Percentiles rank a stretch among this genome's conserved stretches.
Evolutionary conservation across 2,113 vertebrate genomes (phyloP).

Genomic region (Regulus satrapa): DNA sequence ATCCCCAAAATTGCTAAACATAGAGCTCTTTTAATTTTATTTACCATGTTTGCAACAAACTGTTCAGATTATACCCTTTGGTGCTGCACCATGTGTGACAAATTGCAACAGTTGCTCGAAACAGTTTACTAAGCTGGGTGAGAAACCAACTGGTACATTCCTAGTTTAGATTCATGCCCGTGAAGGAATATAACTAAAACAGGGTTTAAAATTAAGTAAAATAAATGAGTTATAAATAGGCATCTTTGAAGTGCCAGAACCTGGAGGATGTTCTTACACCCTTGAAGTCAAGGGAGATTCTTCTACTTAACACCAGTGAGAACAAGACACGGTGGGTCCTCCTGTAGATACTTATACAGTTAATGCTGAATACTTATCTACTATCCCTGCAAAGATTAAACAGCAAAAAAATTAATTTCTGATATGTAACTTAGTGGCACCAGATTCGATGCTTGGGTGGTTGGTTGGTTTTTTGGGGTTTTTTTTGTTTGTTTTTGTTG

Average conservation of each 20-base stretch:
- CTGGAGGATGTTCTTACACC: not conserved
- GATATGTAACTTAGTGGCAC: not conserved
- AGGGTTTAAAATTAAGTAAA: not conserved
- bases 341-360: not conserved
- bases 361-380: not conserved
- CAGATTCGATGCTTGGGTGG: rapidly evolving
- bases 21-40: not conserved
- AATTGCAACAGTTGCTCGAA: not conserved
- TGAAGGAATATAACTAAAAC: not conserved
- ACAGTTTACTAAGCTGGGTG: not conserved
- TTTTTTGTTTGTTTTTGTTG: too few species aligned
- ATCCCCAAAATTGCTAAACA: not conserved
- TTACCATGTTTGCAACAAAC: not conserved
- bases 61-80: not conserved
- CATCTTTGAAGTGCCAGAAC: not conserved
- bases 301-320: not conserved
- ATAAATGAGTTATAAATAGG: not conserved
- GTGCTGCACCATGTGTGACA: not conserved
- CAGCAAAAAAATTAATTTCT: not conserved
- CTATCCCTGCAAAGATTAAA: not conserved
- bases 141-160: not conserved
- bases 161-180: not conserved
- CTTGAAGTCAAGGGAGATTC: not conserved
- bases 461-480: too few species aligned
- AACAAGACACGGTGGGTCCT: not conserved